Evolutionary conservation across 2,888 invertebrate genomes (phyloP), one percentile per base, ranked within the genome.

Genomic region (Volucella zonaria): DNA sequence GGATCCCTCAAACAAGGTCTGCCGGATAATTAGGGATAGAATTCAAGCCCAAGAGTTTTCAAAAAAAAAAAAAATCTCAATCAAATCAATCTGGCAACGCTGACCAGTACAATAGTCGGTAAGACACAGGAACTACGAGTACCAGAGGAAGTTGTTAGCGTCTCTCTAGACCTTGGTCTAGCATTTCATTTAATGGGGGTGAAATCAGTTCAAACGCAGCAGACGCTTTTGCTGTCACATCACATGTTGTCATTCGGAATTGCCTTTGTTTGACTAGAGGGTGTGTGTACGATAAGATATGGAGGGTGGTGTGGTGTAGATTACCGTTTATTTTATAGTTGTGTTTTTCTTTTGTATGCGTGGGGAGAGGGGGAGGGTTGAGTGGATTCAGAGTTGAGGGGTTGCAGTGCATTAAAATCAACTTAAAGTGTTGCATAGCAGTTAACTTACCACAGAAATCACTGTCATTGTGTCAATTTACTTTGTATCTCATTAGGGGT

Each of bases 401-500:
- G 74, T 79, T 56, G 75, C 61, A 67, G 67, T 85, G 76, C 85
- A 85, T 80, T 85, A 76, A 85, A 80, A 85, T 67, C 61, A 85
- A 75, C 67, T 70, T 77, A 40, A 64, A 75, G 83, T 70, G 74
- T 62, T 59, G 8, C 64, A 47, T 76, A 49, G 45, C 56, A 67
- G 67, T 80, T 80, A 76, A 68, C 76, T 76, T 38, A 62, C 85
- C 85, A 75, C 80, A 68, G 67, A 73, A 85, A 85, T 85, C 85
- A 75, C 85, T 74, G 74, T 59, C 74, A 78, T 82, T 85, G 85
- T 85, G 80, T 83, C 83, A 83, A 75, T 83, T 83, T 75, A 66
- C 76, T 76, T 80, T 80, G 68, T 68, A 58, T 71, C 31, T 31
- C 71, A 66, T 70, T 70, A 59, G 54, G 59, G 68, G 82, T 79